phyloP scores from a whole-genome alignment of 2,113 vertebrate genomes.

The Tupaia chinensis region DNA sequence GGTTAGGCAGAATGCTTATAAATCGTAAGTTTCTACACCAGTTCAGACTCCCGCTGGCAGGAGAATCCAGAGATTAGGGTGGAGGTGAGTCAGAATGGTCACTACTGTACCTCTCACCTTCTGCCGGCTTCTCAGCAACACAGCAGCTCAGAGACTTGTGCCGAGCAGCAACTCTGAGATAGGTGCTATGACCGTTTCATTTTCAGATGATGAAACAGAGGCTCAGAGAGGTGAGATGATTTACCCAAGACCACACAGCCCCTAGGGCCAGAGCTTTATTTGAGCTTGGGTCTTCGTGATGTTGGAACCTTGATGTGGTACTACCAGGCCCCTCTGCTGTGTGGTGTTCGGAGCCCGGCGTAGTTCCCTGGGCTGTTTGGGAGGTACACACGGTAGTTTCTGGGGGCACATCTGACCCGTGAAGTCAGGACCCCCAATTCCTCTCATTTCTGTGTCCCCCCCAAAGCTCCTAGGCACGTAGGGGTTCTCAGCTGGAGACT shows the following conservation, averaged over 20 bases:
- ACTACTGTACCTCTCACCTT: neutral
- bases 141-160: neutral
- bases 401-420: neutral
- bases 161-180: neutral
- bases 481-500: neutral
- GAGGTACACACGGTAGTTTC: neutral
- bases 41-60: neutral
- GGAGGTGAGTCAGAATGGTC: neutral
- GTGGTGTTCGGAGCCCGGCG: neutral
- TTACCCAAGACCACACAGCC: neutral
- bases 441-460: neutral
- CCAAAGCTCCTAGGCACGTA: neutral
- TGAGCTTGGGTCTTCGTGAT: neutral
- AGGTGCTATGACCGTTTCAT: neutral
- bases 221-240: neutral
- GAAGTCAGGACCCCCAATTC: neutral
- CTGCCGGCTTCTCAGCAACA: too few species aligned
- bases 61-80: neutral
- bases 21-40: neutral
- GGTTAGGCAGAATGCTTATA: neutral
- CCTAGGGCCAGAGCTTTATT: neutral
- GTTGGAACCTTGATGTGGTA: accelerated
- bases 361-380: neutral
- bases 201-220: neutral
- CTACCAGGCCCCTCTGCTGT: neutral